These are phyloP conservation scores for Boulengeromyrus knoepffleri DNA, from an alignment of 2,113 vertebrate species.

Conservation along the genomic window DNA sequence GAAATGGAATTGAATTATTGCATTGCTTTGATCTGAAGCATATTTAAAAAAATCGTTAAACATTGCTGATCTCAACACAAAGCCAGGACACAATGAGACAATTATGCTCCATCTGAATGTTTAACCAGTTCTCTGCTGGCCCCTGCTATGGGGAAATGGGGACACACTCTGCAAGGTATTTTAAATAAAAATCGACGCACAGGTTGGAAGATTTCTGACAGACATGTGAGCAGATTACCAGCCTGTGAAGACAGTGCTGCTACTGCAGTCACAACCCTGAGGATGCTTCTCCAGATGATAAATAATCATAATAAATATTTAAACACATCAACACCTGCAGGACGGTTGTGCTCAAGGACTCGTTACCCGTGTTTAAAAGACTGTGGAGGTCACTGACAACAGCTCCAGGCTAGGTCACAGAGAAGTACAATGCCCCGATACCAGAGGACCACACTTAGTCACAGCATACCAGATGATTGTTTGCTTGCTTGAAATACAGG, in stretches of 20 bases:
- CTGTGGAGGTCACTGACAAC: not conserved
- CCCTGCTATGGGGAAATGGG: not conserved
- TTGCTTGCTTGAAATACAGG: not conserved
- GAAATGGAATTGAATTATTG: conserved; percentile 27
- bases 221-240: not conserved
- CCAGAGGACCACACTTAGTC: not conserved
- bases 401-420: not conserved
- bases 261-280: not conserved
- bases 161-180: not conserved
- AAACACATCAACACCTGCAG: not conserved
- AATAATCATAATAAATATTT: not conserved
- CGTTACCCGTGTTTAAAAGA: not conserved
- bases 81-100: conserved; percentile 43
- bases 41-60: conserved; percentile 45
- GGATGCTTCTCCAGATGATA: not conserved
- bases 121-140: not conserved
- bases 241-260: not conserved
- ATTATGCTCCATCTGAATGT: conserved; percentile 39
- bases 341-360: not conserved
- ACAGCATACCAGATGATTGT: not conserved
- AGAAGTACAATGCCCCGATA: not conserved
- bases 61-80: conserved; percentile 15
- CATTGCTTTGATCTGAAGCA: conserved; percentile 36
- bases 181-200: not conserved
- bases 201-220: not conserved